Base-by-base conservation (phyloP, 2,888 invertebrate genomes). In the Itoplectis maculator region DNA sequence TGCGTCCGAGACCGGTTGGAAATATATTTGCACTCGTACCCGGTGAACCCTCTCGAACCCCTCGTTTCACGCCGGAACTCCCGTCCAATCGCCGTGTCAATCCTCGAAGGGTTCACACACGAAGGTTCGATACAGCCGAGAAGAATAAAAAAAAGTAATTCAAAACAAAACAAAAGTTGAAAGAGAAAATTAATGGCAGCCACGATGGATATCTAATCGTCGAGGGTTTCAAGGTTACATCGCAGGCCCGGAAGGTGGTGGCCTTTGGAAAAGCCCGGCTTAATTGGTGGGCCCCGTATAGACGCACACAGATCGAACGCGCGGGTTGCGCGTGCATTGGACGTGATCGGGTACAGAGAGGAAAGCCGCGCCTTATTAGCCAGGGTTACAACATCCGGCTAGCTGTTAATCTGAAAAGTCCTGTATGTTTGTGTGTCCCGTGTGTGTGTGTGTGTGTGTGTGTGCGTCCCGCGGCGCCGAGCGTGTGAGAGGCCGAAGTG, bases 401-500 rank as follows among this genome's bases (percentile, higher is more conserved):
- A 89, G 91, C 90, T 89, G 91, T 91, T 92, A 91, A 91, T 91
- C 91, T 90, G 90, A 90, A 91, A 92, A 92, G 89, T 91, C 89
- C 90, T 90, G 89, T n/a, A n/a, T n/a, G n/a, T n/a, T n/a, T n/a
- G n/a, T n/a, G n/a, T n/a, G n/a, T n/a, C n/a, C n/a, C n/a, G n/a
- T n/a, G n/a, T 5, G 29, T 85, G 86, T 91, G 90, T 92, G n/a
- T n/a, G n/a, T n/a, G n/a, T n/a, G n/a, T n/a, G n/a, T n/a, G n/a
- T 5, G 29, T 85, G 86, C 90, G 90, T 92, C 92, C 91, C 91
- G 90, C 89, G 91, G 92, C 92, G 42, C 59, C 77, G 77, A 73
- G 68, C 80, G 69, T 72, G 77, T 77, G 63, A 82, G 74, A 84
- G 81, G 59, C 84, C n/a, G n/a, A n/a, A 63, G 79, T 65, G 81